Conservation (phyloP, 2,888 invertebrate genomes). For the Parnassius smintheus region DNA sequence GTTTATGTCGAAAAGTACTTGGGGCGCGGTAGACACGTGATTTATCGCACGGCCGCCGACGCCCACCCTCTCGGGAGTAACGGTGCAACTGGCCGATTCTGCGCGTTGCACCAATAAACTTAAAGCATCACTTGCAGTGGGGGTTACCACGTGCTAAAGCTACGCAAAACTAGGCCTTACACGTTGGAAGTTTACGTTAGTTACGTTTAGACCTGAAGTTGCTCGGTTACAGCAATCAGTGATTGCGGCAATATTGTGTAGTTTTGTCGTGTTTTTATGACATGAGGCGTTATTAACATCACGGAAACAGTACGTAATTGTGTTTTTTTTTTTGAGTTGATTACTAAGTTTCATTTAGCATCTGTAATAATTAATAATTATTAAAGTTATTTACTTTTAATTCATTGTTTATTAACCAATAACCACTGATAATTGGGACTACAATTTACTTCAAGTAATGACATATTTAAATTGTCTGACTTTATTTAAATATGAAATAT, state of each 20-base stretch:
- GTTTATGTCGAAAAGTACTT: constrained; percentile 31
- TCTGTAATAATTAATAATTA: too few species aligned
- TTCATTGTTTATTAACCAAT: too few species aligned
- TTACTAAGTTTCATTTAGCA: too few species aligned
- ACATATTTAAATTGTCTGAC: too few species aligned
- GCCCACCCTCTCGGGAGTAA: constrained; percentile 34
- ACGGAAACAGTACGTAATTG: too few species aligned
- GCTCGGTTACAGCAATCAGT: background rate
- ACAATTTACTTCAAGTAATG: too few species aligned
- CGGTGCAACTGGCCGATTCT: constrained; percentile 48
- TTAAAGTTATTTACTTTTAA: too few species aligned
- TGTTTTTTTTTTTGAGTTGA: too few species aligned
- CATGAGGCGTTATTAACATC: background rate
- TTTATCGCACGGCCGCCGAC: constrained; percentile 41
- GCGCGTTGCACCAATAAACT: constrained; percentile 45
- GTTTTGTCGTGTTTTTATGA: background rate
- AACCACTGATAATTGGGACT: too few species aligned
- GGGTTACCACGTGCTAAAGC: constrained; percentile 21
- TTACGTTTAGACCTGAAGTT: constrained; percentile 12
- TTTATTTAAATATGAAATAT: too few species aligned
- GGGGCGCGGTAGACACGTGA: constrained; percentile 47
- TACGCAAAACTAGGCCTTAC: constrained; percentile 18
- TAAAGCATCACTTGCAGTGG: constrained; percentile 16
- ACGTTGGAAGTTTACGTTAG: constrained; percentile 17
- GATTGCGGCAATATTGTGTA: background rate